Evolutionary conservation across 2,113 vertebrate species (phyloP), one percentile per base, ranked within the genome.

Genomic region (Carassius gibelio): DNA sequence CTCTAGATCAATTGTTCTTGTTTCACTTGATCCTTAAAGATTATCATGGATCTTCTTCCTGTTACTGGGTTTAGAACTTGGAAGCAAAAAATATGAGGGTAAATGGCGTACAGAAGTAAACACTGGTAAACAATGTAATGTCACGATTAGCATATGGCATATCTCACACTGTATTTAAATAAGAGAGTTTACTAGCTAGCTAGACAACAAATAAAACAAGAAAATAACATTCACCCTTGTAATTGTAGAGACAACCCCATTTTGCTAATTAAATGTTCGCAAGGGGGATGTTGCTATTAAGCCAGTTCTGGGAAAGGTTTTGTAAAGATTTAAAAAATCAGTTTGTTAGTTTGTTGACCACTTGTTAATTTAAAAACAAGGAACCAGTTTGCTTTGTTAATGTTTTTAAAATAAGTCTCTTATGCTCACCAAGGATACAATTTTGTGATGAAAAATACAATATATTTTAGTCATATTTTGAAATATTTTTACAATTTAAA

Each of bases 101-200:
- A 75, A 48, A 52, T 15, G 48, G 48, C 48, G 2, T 36, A 8
- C 26, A 8, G 5, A 36, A 69, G 42, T 74, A 74, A 75, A 75
- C 42, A 59, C 21, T 21, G 57, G 19, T 59, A 59, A 59, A n/a
- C 19, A 14, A 13, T 48, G 48, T 23, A 74, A 74, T 48, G 71
- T 74, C 71, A 75, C 42, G 23, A 75, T 75, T 14, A 75, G 42
- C 71, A 75, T 75, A 26, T 75, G 42, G 38, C 6, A 48, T 75
- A 14, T 75, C 11, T 50, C 50, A 15, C 4, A 15, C 4, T 4
- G 13, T 52, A 52, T 52, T 15, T 52, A 14, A 52, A 52, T 52
- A 52, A 52, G 13, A 52, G 3, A 14, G 50, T 52, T 52, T 52
- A 14, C 50, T 52, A 52, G 13, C 50, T 52, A 52, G 4, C 50